Conservation (phyloP, 2,888 invertebrate species). For the Folsomia candida region DNA sequence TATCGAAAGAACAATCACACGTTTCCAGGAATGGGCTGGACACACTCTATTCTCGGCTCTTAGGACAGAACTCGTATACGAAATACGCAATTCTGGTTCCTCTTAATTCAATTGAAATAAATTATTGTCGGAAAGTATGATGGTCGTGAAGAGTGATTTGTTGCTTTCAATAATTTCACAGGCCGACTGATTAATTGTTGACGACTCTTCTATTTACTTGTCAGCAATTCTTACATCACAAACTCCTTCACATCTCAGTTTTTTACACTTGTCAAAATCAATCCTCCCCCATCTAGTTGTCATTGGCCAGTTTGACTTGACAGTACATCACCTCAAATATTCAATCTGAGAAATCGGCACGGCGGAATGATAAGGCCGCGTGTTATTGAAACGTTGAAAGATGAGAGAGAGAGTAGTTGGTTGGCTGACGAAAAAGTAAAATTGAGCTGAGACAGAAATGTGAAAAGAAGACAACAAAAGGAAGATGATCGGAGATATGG, state of each 20-base stretch:
- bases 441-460: neutral
- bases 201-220: neutral
- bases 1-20: neutral
- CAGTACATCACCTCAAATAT: neutral
- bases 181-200: neutral
- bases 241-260: neutral
- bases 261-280: neutral
- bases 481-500: conserved; percentile 18
- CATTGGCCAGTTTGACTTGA: neutral
- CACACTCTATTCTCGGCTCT: conserved; percentile 3
- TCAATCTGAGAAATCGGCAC: neutral
- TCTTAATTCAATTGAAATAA: neutral
- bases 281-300: neutral
- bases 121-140: neutral
- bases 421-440: neutral
- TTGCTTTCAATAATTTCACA: conserved; percentile 11
- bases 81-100: neutral
- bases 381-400: neutral
- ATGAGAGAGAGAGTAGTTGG: neutral
- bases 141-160: conserved; percentile 11
- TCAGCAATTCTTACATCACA: too few relatives aligned
- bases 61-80: neutral
- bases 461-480: conserved; percentile 12
- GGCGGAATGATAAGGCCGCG: neutral
- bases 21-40: conserved; percentile 16